Evolutionary conservation across 2,797 vertebrate genomes (phyloP).

Genomic region (Anisognathus igniventris): DNA sequence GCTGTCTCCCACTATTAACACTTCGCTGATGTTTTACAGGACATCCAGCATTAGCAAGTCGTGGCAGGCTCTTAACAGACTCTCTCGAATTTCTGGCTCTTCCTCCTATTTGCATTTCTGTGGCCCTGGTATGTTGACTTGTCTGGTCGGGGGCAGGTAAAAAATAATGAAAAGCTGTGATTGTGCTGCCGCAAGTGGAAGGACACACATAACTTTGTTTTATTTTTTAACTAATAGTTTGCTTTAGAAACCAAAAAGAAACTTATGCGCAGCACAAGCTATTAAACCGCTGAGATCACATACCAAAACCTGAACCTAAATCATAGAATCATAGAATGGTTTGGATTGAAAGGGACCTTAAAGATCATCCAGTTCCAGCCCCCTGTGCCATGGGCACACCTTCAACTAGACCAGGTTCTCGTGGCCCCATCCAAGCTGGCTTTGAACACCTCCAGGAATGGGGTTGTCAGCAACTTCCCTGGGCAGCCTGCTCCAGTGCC

Average conservation of each 20-base stretch:
- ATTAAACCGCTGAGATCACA: not conserved
- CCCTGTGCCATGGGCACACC: not conserved
- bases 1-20: not conserved
- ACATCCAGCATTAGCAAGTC: slow-evolving; percentile 17
- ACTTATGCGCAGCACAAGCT: not conserved
- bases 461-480: not conserved
- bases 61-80: not conserved
- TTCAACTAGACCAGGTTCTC: not conserved
- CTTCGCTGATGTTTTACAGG: not conserved
- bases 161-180: not conserved
- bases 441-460: not conserved
- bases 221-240: not conserved
- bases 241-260: not conserved
- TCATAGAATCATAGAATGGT: not conserved
- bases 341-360: not conserved
- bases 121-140: not conserved
- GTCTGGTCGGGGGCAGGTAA: not conserved
- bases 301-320: not conserved
- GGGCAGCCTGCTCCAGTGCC: not conserved
- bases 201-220: accelerated
- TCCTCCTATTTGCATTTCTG: not conserved
- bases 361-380: not conserved
- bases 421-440: not conserved
- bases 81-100: not conserved
- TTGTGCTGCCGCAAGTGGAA: not conserved